Base-by-base conservation (phyloP, 2,113 vertebrate species). In the Tenebrosternarchus preto region DNA sequence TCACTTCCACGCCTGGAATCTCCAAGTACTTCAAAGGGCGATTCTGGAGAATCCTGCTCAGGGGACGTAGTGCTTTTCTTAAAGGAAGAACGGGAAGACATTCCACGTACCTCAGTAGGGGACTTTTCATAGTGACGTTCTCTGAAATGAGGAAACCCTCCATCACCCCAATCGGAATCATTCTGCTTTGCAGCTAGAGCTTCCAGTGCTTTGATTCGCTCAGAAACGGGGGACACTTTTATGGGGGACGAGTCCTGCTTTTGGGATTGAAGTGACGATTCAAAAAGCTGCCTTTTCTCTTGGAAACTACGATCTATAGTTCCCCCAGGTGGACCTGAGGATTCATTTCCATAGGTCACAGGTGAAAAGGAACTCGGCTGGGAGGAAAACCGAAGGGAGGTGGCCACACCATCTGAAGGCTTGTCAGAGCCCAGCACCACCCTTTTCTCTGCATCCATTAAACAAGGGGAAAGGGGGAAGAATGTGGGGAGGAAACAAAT, bases 11-110 rank as follows among this genome's bases (percentile, higher is more conserved):
- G 87, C 82, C 80, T 88, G 27, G 82, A 85, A 78, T 96, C 95
- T 76, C 91, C 90, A 86, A 96, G 92, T 36, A 95, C 91, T 86
- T 96, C 95, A 86, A 96, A 96, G 0, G 95, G 96, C 9, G 95
- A 97, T 56, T 95, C 95, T 1, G 95, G 95, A 17, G 95, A 96
- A 31, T 95, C 94, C 70, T 82, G 86, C 50, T 89, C 91, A 61
- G 76, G 71, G 6, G 86, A 86, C 19, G 77, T 39, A 43, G 78
- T 83, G 68, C 57, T 91, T 67, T 88, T 90, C 80, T 87, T 87
- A 66, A 84, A 27, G 57, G 68, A 77, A 56, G 85, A 85, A 9
- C 75, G 4, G 85, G 83, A 79, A 67, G 80, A 86, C 88, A 76
- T 25, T 2, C 77, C 77, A 31, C 76, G 77, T 2, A 20, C 73